Evolutionary conservation across 92 coral and sea anemone species (phyloP).

Genomic region (Umimayanthus chanpuru): DNA sequence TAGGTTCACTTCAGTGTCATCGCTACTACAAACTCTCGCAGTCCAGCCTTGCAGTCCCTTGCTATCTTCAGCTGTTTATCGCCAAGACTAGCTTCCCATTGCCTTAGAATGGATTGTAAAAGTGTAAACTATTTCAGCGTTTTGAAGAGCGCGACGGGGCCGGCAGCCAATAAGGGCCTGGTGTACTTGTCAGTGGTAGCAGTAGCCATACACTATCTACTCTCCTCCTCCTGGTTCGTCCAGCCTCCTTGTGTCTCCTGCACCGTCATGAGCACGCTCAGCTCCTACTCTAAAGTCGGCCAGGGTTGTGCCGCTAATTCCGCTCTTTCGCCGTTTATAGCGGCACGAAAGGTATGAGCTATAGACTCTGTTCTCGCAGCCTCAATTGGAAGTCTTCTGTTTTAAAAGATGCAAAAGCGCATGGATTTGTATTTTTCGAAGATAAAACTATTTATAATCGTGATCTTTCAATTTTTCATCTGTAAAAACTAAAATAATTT

Average conservation of each 20-base stretch:
- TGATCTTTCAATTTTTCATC: too few species aligned
- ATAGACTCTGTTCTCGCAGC: background rate
- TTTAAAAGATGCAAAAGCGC: background rate
- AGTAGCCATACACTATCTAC: background rate
- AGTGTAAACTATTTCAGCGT: background rate
- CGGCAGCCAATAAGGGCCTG: background rate
- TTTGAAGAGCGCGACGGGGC: background rate
- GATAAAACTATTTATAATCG: background rate
- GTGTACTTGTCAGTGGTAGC: conserved; percentile 10
- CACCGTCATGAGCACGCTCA: conserved; percentile 66
- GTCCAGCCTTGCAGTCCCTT: background rate
- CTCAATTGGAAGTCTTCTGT: background rate
- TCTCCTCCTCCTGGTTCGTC: conserved; percentile 36
- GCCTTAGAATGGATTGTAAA: conserved; percentile 3
- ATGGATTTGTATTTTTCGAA: conserved; percentile 14
- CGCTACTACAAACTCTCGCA: background rate
- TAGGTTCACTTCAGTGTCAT: background rate
- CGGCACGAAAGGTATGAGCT: conserved; percentile 64
- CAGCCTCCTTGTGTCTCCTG: conserved; percentile 81
- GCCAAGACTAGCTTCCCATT: background rate
- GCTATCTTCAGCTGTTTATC: background rate
- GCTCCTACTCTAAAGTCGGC: conserved; percentile 45
- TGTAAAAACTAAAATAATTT: too few species aligned
- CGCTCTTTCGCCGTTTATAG: conserved; percentile 47
- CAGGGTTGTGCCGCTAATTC: conserved; percentile 51